phyloP scores from a whole-genome alignment of 2,888 invertebrate species.

The Ryuthela nishihirai region DNA sequence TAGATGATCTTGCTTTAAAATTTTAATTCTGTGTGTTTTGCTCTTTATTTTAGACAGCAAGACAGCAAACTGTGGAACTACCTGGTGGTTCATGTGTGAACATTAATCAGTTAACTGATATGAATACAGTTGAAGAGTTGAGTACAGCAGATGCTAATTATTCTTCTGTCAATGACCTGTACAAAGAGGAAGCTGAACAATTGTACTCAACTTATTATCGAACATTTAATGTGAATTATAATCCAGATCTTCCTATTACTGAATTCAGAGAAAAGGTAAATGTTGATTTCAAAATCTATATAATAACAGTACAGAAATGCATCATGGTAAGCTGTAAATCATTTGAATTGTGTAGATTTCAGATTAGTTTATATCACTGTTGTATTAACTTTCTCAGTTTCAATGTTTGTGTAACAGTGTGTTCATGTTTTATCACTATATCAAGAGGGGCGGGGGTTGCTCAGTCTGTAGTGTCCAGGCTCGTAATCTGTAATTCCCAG shows the following conservation, averaged over 20 bases:
- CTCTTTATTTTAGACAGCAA: neutral
- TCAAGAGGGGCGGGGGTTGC: no score
- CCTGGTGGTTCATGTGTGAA: neutral
- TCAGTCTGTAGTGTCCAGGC: no score
- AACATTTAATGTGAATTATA: neutral
- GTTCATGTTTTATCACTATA: no score
- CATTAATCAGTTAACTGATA: slow-evolving; percentile 6
- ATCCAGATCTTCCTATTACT: slow-evolving; percentile 15
- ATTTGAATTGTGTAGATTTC: no score
- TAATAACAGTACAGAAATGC: no score
- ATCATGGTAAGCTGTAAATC: no score
- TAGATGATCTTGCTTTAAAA: neutral
- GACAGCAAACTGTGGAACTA: neutral
- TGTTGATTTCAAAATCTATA: neutral
- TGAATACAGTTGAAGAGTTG: slow-evolving; percentile 22
- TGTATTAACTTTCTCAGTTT: no score
- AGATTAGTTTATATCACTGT: no score
- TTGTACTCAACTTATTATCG: slow-evolving; percentile 19
- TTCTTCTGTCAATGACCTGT: slow-evolving; percentile 6
- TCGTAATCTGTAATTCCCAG: no score
- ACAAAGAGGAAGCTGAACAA: slow-evolving; percentile 2
- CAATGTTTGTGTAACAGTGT: no score
- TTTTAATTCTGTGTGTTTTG: neutral
- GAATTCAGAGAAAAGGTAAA: slow-evolving; percentile 24
- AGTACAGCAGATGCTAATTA: neutral